Evolutionary conservation across 2,797 vertebrate genomes (phyloP).

Genomic region (Mormyrus proboscirostris): DNA sequence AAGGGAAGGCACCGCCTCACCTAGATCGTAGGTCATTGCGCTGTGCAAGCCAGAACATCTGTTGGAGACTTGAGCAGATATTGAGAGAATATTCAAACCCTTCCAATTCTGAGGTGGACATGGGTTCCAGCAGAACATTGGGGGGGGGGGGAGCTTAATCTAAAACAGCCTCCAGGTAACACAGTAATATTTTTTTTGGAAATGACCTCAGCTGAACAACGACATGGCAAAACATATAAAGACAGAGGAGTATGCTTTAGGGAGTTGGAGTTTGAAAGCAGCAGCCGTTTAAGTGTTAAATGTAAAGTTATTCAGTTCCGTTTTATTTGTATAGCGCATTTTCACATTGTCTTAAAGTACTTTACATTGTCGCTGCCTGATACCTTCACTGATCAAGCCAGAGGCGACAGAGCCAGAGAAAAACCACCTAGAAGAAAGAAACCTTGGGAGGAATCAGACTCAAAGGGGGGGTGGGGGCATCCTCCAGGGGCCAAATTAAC

Average conservation of each 20-base stretch:
- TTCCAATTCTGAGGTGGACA: neutral
- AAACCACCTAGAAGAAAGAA: neutral
- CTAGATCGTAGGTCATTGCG: neutral
- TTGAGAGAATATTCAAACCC: neutral
- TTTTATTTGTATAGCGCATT: neutral
- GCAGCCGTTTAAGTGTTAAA: neutral
- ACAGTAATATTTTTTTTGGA: neutral
- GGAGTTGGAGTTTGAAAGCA: neutral
- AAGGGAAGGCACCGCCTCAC: neutral
- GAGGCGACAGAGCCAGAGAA: neutral
- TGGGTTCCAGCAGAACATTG: neutral
- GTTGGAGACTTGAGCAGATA: neutral
- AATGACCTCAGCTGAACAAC: neutral
- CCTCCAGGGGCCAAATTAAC: neutral
- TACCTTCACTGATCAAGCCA: neutral
- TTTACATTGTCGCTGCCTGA: neutral
- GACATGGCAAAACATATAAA: neutral
- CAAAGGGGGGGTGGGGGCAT: neutral
- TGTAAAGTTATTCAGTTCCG: neutral
- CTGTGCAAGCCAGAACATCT: neutral
- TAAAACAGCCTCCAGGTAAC: neutral
- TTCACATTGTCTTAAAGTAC: neutral
- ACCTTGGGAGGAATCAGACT: neutral
- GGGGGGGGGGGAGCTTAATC: neutral
- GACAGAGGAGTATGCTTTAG: neutral